Evolutionary conservation across 1,140 invertebrate species (phyloP).

Genomic region (Hydropsyche tenuis): DNA sequence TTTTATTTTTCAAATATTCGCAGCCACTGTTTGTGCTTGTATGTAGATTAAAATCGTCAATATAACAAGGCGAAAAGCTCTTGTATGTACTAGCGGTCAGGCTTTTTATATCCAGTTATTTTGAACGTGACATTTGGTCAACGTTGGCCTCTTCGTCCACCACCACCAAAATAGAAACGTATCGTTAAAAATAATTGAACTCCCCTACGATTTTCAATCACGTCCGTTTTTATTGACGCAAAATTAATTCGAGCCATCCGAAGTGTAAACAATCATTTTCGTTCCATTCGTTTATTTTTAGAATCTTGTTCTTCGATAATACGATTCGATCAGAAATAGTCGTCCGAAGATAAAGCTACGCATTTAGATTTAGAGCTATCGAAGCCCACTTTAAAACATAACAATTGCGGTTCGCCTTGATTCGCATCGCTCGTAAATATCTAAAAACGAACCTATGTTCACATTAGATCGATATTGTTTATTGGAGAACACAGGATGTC

Average conservation of each 20-base stretch:
- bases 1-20: too few species aligned
- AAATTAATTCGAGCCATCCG: too few species aligned
- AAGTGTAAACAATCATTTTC: too few species aligned
- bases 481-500: too few species aligned
- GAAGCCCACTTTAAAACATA: slow-evolving; percentile 5
- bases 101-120: slow-evolving; percentile 10
- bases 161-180: neutral
- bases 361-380: neutral
- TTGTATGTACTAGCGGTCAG: too few species aligned
- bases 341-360: neutral
- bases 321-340: slow-evolving; percentile 4
- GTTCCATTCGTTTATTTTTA: too few species aligned
- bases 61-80: too few species aligned
- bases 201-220: neutral
- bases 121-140: neutral
- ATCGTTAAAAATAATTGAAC: neutral
- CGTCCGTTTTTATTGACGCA: too few species aligned
- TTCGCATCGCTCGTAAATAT: slow-evolving; percentile 2
- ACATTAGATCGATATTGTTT: too few species aligned
- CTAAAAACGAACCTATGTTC: neutral
- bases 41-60: too few species aligned
- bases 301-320: neutral
- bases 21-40: too few species aligned
- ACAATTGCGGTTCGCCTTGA: slow-evolving; percentile 6
- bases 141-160: neutral